Base-by-base conservation (phyloP, 2,888 invertebrate species). In the Loripinus fragilis region DNA sequence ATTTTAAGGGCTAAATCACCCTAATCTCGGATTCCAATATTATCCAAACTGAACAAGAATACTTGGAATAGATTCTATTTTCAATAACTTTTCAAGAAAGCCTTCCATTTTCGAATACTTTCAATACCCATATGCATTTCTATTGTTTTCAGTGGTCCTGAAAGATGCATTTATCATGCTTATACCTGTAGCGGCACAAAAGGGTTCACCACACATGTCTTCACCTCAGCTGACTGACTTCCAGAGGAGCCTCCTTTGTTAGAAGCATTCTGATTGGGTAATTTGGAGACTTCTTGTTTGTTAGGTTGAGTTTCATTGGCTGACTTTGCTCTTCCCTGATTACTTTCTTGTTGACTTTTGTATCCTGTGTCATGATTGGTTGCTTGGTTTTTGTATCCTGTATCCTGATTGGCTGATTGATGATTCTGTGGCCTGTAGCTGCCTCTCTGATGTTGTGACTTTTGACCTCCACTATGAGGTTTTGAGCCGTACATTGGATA, bases 171-270 rank as follows among this genome's bases (percentile, higher is more conserved):
- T n/a, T 41, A 41, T 7, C 41, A 10, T 41, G 41, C n/a, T 45
- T 15, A 17, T 79, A 90, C 90, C 89, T 90, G 90, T 28, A 90
- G 71, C 0, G 90, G 90, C 38, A 90, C 87, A 85, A 90, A 90
- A 17, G 72, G 76, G 38, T 74, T 76, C 42, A 78, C 78, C 5
- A 82, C 75, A 75, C 79, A 73, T 23, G 78, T 69, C 74, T 81
- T 78, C 35, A 52, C 78, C 65, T 79, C 82, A 74, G 70, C 52
- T 25, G 70, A 38, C 38, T 60, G 69, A 60, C 30, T 74, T 74
- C 25, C 60, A 42, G 41, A 69, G 12, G 73, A 41, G 68, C 64
- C 25, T 55, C 67, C 33, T 52, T 71, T 76, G 8, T 42, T 65
- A 41, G 60, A 42, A 35, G 33, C 65, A 70, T 71, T 80, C 50